phyloP scores from a whole-genome alignment of 1,140 invertebrate genomes.

The Aphelenchoides fujianensis region DNA sequence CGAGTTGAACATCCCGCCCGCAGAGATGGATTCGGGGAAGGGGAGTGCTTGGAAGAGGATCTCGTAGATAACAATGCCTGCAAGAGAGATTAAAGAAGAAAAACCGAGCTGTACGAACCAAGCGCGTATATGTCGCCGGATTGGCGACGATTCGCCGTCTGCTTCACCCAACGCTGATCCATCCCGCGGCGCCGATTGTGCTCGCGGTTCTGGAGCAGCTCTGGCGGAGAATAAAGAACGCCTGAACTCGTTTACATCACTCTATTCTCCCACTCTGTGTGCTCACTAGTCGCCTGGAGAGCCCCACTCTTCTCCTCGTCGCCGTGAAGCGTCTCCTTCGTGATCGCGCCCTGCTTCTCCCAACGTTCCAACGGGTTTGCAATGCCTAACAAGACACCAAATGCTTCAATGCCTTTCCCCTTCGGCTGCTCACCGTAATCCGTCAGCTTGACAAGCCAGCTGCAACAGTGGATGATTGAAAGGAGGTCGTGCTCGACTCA shows the following conservation, averaged over 20 bases:
- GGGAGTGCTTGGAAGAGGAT: conserved; percentile 56
- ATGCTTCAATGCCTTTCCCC: too few species aligned
- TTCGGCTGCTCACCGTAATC: too few species aligned
- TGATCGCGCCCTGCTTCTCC: conserved; percentile 58
- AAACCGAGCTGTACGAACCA: conserved; percentile 19
- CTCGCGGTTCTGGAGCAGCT: conserved; percentile 42
- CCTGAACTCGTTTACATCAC: too few species aligned
- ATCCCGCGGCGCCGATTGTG: conserved; percentile 39
- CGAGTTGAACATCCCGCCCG: conserved; percentile 33
- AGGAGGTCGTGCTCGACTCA: too few species aligned
- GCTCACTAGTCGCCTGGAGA: conserved; percentile 51
- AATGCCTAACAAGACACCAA: too few species aligned
- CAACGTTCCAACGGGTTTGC: conserved; percentile 57
- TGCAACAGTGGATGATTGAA: too few species aligned
- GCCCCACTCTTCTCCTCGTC: conserved; percentile 56
- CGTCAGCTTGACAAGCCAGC: conserved; percentile 62
- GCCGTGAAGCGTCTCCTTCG: conserved; percentile 56
- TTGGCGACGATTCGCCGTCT: conserved; percentile 47
- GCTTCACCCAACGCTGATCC: conserved; percentile 57
- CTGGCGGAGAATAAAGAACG: conserved; percentile 31
- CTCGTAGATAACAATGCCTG: conserved; percentile 61
- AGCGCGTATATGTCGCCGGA: conserved; percentile 60
- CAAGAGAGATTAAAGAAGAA: neutral
- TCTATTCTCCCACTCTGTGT: neutral
- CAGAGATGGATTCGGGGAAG: conserved; percentile 49